Conservation (phyloP, 2,888 invertebrate species). For the Gymnocheta viridis region DNA sequence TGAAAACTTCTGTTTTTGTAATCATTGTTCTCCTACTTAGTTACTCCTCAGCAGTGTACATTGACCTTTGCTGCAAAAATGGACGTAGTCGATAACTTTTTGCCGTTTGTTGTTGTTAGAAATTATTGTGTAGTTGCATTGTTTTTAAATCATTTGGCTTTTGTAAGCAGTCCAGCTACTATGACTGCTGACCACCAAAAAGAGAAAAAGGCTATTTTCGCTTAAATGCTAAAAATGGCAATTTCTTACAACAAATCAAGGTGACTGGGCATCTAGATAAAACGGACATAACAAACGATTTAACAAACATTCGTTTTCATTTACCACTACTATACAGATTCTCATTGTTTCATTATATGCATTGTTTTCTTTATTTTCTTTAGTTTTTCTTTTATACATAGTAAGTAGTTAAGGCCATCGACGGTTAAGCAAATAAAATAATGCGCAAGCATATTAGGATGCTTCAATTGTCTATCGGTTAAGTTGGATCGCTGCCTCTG, state of each 20-base stretch:
- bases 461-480: neutral
- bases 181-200: conserved; percentile 47
- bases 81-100: conserved; percentile 32
- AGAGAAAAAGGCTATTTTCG: conserved; percentile 54
- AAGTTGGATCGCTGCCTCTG: conserved; percentile 15
- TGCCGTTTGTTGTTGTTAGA: conserved; percentile 7
- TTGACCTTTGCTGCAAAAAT: conserved; percentile 57
- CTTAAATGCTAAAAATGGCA: conserved; percentile 78
- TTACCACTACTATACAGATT: conserved; percentile 47
- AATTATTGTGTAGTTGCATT: conserved; percentile 32
- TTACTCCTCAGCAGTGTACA: conserved; percentile 42
- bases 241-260: conserved; percentile 81
- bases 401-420: conserved; percentile 27
- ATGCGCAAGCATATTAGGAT: conserved; percentile 37
- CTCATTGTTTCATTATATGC: conserved; percentile 48
- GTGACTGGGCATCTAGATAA: conserved; percentile 81
- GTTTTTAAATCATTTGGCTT: conserved; percentile 40
- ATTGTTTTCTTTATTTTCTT: conserved; percentile 28
- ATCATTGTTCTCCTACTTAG: conserved; percentile 54
- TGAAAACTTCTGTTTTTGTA: neutral
- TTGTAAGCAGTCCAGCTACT: conserved; percentile 59
- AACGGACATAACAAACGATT: conserved; percentile 80
- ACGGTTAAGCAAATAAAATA: conserved; percentile 41
- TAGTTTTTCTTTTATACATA: neutral
- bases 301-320: conserved; percentile 70